Conservation (phyloP, 2,888 invertebrate species). For the Epsilonema sp. region DNA sequence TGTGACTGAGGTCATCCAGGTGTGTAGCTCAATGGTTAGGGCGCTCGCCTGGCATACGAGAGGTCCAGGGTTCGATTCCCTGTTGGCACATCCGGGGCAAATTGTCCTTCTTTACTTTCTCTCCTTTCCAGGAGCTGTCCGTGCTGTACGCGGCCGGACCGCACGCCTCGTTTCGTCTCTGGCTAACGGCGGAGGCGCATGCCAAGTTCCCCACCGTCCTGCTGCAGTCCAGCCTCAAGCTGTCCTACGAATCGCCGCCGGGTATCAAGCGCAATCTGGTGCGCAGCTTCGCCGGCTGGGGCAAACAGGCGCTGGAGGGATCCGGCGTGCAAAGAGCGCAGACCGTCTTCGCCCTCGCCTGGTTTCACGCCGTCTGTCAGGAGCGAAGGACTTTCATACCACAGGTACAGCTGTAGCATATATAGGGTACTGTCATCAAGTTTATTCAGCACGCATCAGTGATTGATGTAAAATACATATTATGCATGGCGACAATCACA, state of each 20-base stretch:
- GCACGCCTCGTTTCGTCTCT: too few relatives aligned
- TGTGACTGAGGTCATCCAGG: too few relatives aligned
- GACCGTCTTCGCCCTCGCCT: conserved; percentile 53
- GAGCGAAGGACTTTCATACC: conserved; percentile 80
- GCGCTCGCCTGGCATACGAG: too few relatives aligned
- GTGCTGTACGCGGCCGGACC: too few relatives aligned
- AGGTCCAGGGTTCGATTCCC: too few relatives aligned
- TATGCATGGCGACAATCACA: too few relatives aligned
- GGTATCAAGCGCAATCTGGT: conserved; percentile 62
- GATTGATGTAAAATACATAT: too few relatives aligned
- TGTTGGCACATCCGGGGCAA: too few relatives aligned
- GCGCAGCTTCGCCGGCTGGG: conserved; percentile 48
- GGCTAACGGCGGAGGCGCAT: conserved; percentile 68
- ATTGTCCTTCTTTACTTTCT: conserved; percentile 6
- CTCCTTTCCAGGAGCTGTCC: conserved; percentile 37
- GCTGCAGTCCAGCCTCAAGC: conserved; percentile 50
- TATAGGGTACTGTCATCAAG: too few relatives aligned
- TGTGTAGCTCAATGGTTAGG: too few relatives aligned
- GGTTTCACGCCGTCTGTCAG: conserved; percentile 63
- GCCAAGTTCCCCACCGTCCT: conserved; percentile 51
- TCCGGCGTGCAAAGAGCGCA: conserved; percentile 30
- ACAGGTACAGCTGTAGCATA: conserved; percentile 35
- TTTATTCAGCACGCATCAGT: too few relatives aligned
- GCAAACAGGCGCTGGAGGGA: background rate
- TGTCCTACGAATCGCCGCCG: conserved; percentile 43